Percentiles rank a stretch among this genome's conserved stretches.
These are phyloP conservation scores for Acipenser transmontanus DNA, from an alignment of 2,797 vertebrate species.

Conservation along the genomic window DNA sequence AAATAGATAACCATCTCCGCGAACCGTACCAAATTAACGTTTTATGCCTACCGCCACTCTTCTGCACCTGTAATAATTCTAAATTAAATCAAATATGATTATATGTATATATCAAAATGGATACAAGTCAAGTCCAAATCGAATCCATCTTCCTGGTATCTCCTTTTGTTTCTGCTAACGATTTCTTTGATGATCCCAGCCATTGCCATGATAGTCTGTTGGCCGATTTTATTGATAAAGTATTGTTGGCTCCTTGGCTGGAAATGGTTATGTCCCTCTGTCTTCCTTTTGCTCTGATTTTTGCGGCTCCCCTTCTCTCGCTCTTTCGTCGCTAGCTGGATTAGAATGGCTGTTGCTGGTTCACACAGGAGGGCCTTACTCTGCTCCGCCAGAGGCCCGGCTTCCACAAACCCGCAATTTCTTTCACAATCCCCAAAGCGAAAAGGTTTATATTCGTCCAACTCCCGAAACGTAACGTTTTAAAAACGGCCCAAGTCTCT, in stretches of 20 bases:
- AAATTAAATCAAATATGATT: constrained; percentile 7
- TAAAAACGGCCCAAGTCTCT: constrained; percentile 56
- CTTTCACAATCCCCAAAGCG: constrained; percentile 34
- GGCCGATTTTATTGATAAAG: constrained; percentile 24
- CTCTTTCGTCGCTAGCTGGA: constrained; percentile 41
- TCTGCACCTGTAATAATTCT: not conserved
- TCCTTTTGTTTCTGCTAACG: constrained; percentile 90
- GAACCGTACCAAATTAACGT: too few species aligned
- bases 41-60: too few species aligned
- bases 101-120: constrained; percentile 46
- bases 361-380: constrained; percentile 63
- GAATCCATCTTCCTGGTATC: constrained; percentile 94
- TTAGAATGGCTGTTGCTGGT: constrained; percentile 64
- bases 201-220: constrained; percentile 61
- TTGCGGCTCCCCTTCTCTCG: constrained; percentile 22
- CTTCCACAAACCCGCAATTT: constrained; percentile 47
- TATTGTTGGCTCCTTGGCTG: constrained; percentile 27
- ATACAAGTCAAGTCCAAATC: constrained; percentile 98
- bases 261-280: constrained; percentile 10
- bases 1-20: too few species aligned
- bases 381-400: constrained; percentile 58
- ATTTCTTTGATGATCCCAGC: constrained; percentile 81
- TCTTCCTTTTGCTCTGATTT: constrained; percentile 14
- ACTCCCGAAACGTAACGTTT: constrained; percentile 27
- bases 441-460: constrained; percentile 34